Percentiles rank a stretch among this genome's conserved stretches.
These are phyloP conservation scores for Drosophila takahashii DNA, from an alignment of 1,140 invertebrate species.

Conservation along the genomic window DNA sequence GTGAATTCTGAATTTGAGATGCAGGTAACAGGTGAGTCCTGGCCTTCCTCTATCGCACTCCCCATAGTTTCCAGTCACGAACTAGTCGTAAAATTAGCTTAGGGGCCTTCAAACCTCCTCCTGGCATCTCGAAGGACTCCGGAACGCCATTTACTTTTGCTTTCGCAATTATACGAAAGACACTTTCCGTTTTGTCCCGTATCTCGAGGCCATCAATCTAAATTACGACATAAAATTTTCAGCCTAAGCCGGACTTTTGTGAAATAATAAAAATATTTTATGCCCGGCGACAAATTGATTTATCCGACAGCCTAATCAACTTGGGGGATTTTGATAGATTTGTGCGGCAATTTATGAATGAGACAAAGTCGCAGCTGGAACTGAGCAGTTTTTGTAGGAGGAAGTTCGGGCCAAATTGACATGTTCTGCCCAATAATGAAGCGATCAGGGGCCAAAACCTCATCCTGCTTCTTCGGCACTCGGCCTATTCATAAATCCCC, in stretches of 20 bases:
- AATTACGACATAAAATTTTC: conserved; percentile 57
- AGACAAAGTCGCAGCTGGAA: conserved; percentile 56
- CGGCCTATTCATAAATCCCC: conserved; percentile 70
- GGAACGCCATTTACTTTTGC: conserved; percentile 19
- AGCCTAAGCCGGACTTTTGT: conserved; percentile 45
- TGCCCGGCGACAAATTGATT: conserved; percentile 75
- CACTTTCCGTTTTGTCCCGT: conserved; percentile 50
- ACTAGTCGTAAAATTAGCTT: conserved; percentile 67
- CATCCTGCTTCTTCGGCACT: conserved; percentile 32
- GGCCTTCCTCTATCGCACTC: not conserved
- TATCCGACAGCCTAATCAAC: conserved; percentile 58
- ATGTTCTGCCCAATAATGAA: conserved; percentile 73
- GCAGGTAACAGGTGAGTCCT: conserved; percentile 47
- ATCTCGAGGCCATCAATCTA: conserved; percentile 66
- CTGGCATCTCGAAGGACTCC: conserved; percentile 15
- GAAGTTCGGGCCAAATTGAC: conserved; percentile 62
- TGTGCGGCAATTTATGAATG: conserved; percentile 54
- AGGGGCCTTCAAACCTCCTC: conserved; percentile 20
- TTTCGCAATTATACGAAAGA: conserved; percentile 49
- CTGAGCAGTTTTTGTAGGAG: conserved; percentile 29
- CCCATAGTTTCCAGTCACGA: conserved; percentile 61
- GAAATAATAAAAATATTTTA: conserved; percentile 68
- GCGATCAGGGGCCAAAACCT: conserved; percentile 57
- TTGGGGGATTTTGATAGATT: conserved; percentile 61
- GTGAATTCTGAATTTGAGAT: conserved; percentile 41